phyloP scores from a whole-genome alignment of 2,113 vertebrate genomes.

The Megaleporinus macrocephalus region DNA sequence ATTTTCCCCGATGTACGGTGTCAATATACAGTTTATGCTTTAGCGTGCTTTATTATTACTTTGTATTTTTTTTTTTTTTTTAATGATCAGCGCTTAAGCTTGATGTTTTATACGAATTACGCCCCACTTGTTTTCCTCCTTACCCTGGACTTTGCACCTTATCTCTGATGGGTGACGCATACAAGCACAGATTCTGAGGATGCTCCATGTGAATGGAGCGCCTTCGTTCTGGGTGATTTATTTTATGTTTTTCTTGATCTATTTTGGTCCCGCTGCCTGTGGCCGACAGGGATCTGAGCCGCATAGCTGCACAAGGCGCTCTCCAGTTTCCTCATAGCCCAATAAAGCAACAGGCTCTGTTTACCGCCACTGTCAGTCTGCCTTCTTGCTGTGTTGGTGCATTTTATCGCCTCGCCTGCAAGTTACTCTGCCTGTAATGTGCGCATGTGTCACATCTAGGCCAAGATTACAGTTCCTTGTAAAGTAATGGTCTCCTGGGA shows the following conservation, averaged over 20 bases:
- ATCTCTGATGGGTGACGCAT: conserved; percentile 22
- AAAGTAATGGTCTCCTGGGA: conserved; percentile 39
- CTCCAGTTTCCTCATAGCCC: conserved; percentile 75
- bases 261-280: conserved; percentile 48
- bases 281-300: conserved; percentile 53
- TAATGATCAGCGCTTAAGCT: neutral
- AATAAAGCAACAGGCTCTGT: conserved; percentile 75
- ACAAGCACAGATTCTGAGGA: conserved; percentile 1
- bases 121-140: neutral
- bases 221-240: conserved; percentile 60
- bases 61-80: neutral
- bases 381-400: conserved; percentile 75
- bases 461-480: conserved; percentile 42
- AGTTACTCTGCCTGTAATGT: conserved; percentile 40
- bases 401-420: conserved; percentile 64
- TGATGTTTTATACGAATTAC: neutral
- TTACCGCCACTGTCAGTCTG: conserved; percentile 71
- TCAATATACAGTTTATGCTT: neutral
- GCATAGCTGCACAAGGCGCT: conserved; percentile 66
- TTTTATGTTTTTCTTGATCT: conserved; percentile 64
- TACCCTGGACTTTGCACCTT: neutral
- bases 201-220: conserved; percentile 31
- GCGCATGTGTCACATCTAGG: conserved; percentile 45
- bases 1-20: neutral
- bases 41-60: no score